Base-by-base conservation (phyloP, 2,113 vertebrate species). In the Heliornis fulica region DNA sequence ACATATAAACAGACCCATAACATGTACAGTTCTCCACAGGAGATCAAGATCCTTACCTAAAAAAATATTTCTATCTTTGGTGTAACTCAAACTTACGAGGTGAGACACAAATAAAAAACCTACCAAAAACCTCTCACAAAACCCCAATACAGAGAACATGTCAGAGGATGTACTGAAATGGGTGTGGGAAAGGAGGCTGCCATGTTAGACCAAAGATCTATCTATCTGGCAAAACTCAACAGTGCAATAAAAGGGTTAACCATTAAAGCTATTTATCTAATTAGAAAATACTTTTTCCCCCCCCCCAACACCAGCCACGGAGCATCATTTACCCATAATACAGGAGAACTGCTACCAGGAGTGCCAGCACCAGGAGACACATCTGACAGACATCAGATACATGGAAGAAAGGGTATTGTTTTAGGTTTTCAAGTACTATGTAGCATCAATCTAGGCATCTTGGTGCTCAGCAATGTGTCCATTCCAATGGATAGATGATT, bases 401-500 rank as follows among this genome's bases (percentile, higher is more conserved):
- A 18, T 4, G 10, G 46, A 71, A 91, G 56, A 48, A 51, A 31
- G 7, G 23, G 0, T 7, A 8, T 20, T 65, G 45, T 59, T 89
- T 63, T 8, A 72, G 26, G 26, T 89, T 34, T 18, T 51, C 15
- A 77, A 43, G 43, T 51, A 46, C 9, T 34, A 51, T 13, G 21
- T 3, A 48, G 20, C 19, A 75, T 32, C 16, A 29, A 3, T 19
- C 14, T 23, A 43, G 43, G 65, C 81, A 64, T 59, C 11, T 8
- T 15, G 20, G 40, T 3, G 2, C 45, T 75, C 46, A 86, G n/a
- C 40, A 26, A 61, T 40, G 61, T 0, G 0, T 61, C 40, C 36
- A 19, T 48, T 69, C 43, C 59, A 60, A 11, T 25, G 31, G 66
- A 23, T 1, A 70, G 41, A 34, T 56, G 29, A 53, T 36, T 43